These are phyloP conservation scores for Clarias platycephalus DNA, from an alignment of 2,797 vertebrate species.

Conservation along the genomic window DNA sequence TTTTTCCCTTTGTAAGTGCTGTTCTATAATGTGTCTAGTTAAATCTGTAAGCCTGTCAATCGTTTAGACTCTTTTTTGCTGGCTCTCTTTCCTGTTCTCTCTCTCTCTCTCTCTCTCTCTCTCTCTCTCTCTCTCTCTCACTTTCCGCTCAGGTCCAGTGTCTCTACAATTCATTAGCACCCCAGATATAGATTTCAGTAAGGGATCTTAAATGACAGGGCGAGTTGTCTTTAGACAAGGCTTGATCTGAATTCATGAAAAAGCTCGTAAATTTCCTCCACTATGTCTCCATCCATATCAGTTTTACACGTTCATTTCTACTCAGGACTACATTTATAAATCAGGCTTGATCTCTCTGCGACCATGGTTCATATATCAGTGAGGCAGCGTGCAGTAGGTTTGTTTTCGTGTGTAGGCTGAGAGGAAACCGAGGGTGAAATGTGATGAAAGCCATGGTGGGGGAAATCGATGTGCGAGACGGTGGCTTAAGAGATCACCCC, in stretches of 20 bases:
- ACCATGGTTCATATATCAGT: constrained; percentile 21
- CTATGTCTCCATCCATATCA: background rate
- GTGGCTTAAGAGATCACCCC: constrained; percentile 51
- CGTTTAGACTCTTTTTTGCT: background rate
- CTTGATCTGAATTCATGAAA: constrained; percentile 10
- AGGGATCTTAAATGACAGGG: background rate
- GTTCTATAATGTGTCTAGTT: background rate
- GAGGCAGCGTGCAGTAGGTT: constrained; percentile 26
- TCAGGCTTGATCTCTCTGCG: background rate
- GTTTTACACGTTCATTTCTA: background rate
- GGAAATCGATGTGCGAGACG: constrained; percentile 47
- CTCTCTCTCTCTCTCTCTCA: background rate
- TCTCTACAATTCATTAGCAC: background rate
- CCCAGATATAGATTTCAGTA: constrained; percentile 14
- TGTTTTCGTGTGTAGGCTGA: constrained; percentile 31
- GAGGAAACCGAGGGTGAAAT: constrained; percentile 53
- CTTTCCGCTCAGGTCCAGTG: background rate
- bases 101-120: constrained; percentile 1
- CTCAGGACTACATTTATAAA: constrained; percentile 5
- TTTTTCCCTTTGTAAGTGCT: background rate
- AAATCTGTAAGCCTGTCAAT: background rate
- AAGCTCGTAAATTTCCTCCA: background rate
- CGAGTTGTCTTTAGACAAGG: background rate
- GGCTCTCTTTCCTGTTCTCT: background rate
- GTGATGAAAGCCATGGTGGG: constrained; percentile 53